Conservation (phyloP, 2,888 invertebrate species). For the Nephrotoma appendiculata region DNA sequence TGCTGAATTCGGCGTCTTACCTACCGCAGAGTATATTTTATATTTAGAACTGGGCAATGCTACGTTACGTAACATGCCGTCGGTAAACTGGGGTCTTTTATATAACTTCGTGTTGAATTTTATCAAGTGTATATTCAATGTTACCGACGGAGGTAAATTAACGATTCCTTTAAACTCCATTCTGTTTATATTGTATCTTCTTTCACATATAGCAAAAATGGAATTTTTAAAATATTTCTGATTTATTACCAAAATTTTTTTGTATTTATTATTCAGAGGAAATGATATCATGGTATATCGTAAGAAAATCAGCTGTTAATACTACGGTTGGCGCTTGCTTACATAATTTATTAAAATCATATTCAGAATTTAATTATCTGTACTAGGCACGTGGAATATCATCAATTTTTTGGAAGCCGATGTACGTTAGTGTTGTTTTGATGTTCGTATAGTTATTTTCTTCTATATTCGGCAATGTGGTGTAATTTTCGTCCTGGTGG, state of each 20-base stretch:
- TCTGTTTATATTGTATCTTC: neutral
- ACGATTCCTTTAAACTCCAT: neutral
- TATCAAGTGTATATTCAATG: neutral
- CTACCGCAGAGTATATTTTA: neutral
- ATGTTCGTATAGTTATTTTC: no score
- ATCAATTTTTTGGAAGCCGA: no score
- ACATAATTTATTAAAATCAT: neutral
- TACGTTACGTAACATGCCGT: neutral
- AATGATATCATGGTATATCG: neutral
- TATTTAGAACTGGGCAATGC: neutral
- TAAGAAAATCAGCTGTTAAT: neutral
- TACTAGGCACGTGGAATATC: no score
- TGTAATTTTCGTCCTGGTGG: no score
- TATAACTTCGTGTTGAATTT: neutral
- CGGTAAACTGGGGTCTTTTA: neutral
- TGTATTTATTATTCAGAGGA: neutral
- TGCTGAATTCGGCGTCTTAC: neutral
- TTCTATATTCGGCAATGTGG: no score
- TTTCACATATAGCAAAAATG: neutral
- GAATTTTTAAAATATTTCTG: neutral
- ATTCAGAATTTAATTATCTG: neutral
- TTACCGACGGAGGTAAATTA: neutral
- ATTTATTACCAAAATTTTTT: neutral
- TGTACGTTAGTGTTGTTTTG: no score
- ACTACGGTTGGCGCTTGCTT: neutral